A percentile compares a stretch with the other conserved stretches of the same genome.
Evolutionary conservation across 2,888 invertebrate species (phyloP).

Genomic region (Chironomus tentans): DNA sequence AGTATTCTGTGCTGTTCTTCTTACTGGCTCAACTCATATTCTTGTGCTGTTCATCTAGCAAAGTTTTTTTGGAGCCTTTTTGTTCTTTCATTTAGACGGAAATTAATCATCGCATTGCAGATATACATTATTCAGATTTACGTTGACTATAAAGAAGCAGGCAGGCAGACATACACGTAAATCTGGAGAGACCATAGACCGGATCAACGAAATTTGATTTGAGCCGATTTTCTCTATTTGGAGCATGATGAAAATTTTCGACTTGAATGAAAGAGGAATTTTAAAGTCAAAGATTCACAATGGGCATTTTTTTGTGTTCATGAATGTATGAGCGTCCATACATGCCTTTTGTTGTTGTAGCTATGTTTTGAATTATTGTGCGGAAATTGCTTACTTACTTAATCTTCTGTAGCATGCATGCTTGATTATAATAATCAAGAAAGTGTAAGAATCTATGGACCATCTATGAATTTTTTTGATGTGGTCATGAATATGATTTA

Average conservation of each 20-base stretch:
- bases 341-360: background rate
- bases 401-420: too few relatives aligned
- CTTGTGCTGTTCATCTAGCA: background rate
- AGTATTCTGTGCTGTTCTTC: background rate
- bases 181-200: background rate
- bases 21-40: too few relatives aligned
- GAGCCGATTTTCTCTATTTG: background rate
- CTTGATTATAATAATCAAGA: too few relatives aligned
- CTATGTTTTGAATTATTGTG: background rate
- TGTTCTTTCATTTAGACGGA: constrained; percentile 12
- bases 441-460: too few relatives aligned
- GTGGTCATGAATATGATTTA: background rate
- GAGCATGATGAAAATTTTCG: constrained; percentile 4
- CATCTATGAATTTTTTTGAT: too few relatives aligned
- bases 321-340: background rate
- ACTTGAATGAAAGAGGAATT: background rate
- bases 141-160: background rate
- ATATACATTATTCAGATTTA: background rate
- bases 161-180: background rate
- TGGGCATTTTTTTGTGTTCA: background rate
- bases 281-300: too few relatives aligned
- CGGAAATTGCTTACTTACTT: background rate
- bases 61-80: background rate
- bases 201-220: background rate
- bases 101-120: constrained; percentile 15